Evolutionary conservation across 1,140 invertebrate species (phyloP).

Genomic region (Palaemon carinicauda): DNA sequence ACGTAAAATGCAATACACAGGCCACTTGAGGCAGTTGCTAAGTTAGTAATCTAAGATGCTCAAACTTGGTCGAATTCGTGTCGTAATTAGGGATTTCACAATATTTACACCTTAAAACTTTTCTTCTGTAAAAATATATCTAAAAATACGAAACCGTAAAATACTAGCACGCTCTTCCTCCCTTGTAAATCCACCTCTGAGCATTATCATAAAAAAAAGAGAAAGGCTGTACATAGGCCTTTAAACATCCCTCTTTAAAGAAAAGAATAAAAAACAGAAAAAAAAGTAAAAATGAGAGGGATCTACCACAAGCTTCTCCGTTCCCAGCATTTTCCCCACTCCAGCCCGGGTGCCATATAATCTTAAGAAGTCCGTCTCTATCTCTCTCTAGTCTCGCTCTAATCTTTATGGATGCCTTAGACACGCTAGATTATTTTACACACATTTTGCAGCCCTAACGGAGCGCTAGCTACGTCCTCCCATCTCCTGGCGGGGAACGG

Average conservation of each 20-base stretch:
- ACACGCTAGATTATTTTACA: slow-evolving; percentile 27
- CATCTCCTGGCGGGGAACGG: not conserved
- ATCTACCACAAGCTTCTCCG: not conserved
- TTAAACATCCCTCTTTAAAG: not conserved
- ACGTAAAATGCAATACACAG: no score
- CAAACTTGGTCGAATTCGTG: no score
- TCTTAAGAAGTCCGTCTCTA: slow-evolving; percentile 24
- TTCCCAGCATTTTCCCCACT: not conserved
- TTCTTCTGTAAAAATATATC: no score
- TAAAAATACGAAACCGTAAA: no score
- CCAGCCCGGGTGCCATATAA: not conserved
- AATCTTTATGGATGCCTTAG: slow-evolving; percentile 25
- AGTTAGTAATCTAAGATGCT: no score
- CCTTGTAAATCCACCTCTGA: no score
- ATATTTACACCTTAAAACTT: no score
- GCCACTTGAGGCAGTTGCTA: no score
- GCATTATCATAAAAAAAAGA: not conserved
- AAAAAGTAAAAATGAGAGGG: not conserved
- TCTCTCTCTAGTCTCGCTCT: slow-evolving; percentile 3
- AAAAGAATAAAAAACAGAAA: not conserved
- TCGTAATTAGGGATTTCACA: no score
- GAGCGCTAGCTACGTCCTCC: not conserved
- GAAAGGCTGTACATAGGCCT: not conserved
- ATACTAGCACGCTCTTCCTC: no score
- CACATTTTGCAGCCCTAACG: slow-evolving; percentile 17